phyloP scores from a whole-genome alignment of 2,888 invertebrate species.

The Elmis aenea region DNA sequence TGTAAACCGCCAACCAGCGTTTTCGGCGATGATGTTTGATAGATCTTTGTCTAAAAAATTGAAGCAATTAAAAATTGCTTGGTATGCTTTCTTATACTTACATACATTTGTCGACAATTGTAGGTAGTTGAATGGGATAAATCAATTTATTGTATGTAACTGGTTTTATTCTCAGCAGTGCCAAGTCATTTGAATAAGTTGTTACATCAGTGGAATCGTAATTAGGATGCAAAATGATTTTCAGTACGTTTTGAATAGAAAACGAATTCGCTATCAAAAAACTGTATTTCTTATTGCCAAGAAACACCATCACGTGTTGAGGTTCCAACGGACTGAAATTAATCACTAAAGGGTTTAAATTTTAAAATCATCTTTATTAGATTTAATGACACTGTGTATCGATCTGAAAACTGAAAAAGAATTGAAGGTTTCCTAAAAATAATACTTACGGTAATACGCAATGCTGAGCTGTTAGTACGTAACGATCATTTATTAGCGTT shows the following conservation, averaged over 20 bases:
- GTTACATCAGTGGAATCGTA: conserved; percentile 9
- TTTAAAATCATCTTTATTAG: too few relatives aligned
- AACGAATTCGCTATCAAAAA: conserved; percentile 1
- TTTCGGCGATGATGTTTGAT: conserved; percentile 6
- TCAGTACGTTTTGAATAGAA: conserved; percentile 1
- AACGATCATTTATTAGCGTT: conserved; percentile 20
- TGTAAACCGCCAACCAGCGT: conserved; percentile 6
- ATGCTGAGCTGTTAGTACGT: conserved; percentile 15
- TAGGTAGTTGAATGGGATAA: conserved; percentile 20
- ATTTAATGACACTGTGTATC: too few relatives aligned
- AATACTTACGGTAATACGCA: conserved; percentile 20
- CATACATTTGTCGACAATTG: conserved; percentile 14
- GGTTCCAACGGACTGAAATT: conserved; percentile 17
- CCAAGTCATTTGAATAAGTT: conserved; percentile 14
- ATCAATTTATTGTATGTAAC: conserved; percentile 19
- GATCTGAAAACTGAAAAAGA: too few relatives aligned
- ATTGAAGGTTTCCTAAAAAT: neutral
- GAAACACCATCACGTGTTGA: conserved; percentile 9
- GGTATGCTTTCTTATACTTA: neutral
- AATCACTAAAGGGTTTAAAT: too few relatives aligned
- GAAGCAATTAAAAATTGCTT: neutral
- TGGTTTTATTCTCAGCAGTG: conserved; percentile 11
- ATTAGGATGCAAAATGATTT: conserved; percentile 17
- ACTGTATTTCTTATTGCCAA: conserved; percentile 13
- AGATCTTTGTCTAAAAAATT: conserved; percentile 4